Conservation (phyloP, 2,797 vertebrate species). For the Phrynocephalus vlangalii region DNA sequence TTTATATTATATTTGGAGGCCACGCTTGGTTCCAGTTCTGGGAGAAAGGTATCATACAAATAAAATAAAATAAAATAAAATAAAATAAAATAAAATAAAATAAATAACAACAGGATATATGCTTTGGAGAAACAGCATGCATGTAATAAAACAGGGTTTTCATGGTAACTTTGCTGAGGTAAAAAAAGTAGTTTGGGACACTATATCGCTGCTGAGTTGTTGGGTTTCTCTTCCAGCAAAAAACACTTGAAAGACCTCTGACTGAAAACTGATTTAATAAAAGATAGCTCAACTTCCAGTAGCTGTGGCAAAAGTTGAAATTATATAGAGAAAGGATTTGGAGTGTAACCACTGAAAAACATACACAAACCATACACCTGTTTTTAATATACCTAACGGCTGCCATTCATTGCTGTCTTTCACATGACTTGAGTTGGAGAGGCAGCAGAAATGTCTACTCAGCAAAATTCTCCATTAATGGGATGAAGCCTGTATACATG, state of each 20-base stretch:
- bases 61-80: too few species aligned
- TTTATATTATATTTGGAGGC: too few species aligned
- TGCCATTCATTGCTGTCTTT: conserved; percentile 20
- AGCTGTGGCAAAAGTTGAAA: conserved; percentile 40
- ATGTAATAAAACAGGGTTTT: not conserved
- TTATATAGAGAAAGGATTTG: conserved; percentile 36
- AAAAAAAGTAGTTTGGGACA: not conserved
- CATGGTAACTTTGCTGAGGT: not conserved
- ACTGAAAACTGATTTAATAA: conserved; percentile 58
- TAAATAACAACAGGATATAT: too few species aligned
- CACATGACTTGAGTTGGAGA: conserved; percentile 40
- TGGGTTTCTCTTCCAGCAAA: conserved; percentile 26
- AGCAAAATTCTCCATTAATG: conserved; percentile 46
- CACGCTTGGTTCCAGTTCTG: too few species aligned
- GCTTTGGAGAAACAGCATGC: not conserved
- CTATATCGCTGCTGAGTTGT: conserved; percentile 31
- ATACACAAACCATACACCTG: conserved; percentile 19
- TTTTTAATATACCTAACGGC: conserved; percentile 47
- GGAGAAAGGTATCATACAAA: too few species aligned
- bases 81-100: not conserved
- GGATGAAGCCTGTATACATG: conserved; percentile 1
- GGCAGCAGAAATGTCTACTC: conserved; percentile 27
- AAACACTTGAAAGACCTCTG: conserved; percentile 14
- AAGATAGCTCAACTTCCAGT: conserved; percentile 40
- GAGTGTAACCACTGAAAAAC: conserved; percentile 42